These are phyloP conservation scores for Capromys pilorides DNA, from an alignment of 2,797 vertebrate species.

Conservation along the genomic window DNA sequence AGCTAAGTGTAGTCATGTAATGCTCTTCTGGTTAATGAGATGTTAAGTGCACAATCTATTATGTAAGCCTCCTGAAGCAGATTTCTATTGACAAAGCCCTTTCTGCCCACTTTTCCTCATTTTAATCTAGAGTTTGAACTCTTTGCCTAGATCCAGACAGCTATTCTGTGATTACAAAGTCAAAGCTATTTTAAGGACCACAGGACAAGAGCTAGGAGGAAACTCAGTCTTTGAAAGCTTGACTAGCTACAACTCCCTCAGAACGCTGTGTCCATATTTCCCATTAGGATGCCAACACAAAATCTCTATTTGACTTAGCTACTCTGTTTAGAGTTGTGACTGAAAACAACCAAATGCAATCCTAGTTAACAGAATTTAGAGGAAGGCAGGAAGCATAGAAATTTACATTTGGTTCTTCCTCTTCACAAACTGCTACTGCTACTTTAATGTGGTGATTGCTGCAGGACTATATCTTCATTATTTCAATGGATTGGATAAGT, in stretches of 20 bases:
- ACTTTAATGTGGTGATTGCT: constrained; percentile 31
- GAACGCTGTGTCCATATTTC: background rate
- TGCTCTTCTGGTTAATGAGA: background rate
- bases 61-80: background rate
- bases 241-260: too few species aligned
- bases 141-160: background rate
- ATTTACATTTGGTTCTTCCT: constrained; percentile 3
- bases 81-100: background rate
- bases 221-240: constrained; percentile 6
- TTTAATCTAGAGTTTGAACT: background rate
- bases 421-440: constrained; percentile 24
- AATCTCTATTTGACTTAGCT: constrained; percentile 26
- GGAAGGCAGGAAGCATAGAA: background rate
- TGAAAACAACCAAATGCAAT: constrained; percentile 24
- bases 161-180: constrained; percentile 5
- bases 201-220: background rate
- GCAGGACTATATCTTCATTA: constrained; percentile 6
- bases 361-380: constrained; percentile 12
- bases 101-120: background rate
- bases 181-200: background rate
- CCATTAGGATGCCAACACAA: background rate
- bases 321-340: background rate
- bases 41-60: background rate
- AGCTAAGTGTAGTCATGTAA: background rate
- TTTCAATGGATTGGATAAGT: constrained; percentile 59